These are phyloP conservation scores for Pristionchus maxplancki DNA, from an alignment of 2,888 invertebrate species.

Conservation along the genomic window DNA sequence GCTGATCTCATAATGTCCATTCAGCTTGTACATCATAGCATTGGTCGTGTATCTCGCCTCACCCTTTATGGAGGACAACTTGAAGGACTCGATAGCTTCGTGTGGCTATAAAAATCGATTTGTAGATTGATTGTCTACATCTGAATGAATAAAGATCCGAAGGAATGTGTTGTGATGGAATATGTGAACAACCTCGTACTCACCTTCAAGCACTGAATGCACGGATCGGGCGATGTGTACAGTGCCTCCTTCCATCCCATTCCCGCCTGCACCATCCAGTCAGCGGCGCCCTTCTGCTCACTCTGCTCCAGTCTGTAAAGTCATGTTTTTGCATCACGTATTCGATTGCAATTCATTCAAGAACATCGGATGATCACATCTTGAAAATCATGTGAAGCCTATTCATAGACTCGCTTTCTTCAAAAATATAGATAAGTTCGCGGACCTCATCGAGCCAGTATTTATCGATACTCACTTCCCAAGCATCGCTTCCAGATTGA, in stretches of 20 bases:
- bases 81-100: slow-evolving; percentile 58
- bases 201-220: slow-evolving; percentile 83
- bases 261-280: slow-evolving; percentile 57
- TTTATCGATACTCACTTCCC: too few relatives aligned
- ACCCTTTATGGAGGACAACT: slow-evolving; percentile 77
- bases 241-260: slow-evolving; percentile 62
- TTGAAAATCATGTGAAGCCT: too few relatives aligned
- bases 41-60: slow-evolving; percentile 98
- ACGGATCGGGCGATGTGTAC: slow-evolving; percentile 90
- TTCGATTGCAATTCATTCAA: too few relatives aligned
- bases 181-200: background rate
- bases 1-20: slow-evolving; percentile 93
- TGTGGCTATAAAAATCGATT: slow-evolving; percentile 10
- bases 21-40: slow-evolving; percentile 95
- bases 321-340: too few relatives aligned
- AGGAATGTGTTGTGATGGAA: too few relatives aligned
- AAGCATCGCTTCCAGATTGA: slow-evolving; percentile 51
- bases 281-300: slow-evolving; percentile 56
- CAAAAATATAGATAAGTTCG: too few relatives aligned
- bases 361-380: too few relatives aligned
- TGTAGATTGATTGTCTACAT: background rate
- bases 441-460: too few relatives aligned
- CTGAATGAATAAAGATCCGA: too few relatives aligned
- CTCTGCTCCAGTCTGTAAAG: slow-evolving; percentile 53
- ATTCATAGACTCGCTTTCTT: too few relatives aligned